These are phyloP conservation scores for Myotis vivesi DNA, from an alignment of 2,797 vertebrate genomes.

Conservation along the genomic window DNA sequence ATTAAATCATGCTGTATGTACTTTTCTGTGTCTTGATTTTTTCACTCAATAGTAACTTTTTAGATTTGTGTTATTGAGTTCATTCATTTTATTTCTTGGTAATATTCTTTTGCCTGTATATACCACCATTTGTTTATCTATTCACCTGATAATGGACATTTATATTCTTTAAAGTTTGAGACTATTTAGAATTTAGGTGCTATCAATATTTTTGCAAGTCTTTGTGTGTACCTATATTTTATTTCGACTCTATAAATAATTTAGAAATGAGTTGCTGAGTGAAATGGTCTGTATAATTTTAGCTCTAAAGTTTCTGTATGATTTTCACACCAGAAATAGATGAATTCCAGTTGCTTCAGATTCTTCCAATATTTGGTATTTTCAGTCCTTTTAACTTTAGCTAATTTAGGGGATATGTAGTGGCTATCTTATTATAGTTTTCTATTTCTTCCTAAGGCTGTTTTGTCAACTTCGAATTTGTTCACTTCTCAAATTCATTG, in stretches of 20 bases:
- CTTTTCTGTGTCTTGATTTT: slow-evolving; percentile 2
- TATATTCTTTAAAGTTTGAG: not conserved
- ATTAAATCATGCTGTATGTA: slow-evolving; percentile 29
- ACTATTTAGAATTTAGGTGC: not conserved
- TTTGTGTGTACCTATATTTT: not conserved
- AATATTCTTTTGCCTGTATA: not conserved
- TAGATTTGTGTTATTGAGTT: not conserved
- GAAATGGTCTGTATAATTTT: not conserved
- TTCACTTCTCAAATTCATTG: not conserved
- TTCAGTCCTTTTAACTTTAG: not conserved
- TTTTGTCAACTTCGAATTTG: not conserved
- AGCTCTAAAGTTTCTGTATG: not conserved
- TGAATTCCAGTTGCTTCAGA: not conserved
- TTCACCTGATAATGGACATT: not conserved
- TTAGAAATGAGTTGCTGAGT: not conserved
- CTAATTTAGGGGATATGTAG: not conserved
- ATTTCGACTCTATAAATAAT: not conserved
- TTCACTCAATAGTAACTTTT: not conserved
- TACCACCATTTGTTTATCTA: not conserved
- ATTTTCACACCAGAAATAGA: not conserved
- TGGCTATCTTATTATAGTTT: not conserved
- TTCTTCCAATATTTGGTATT: not conserved
- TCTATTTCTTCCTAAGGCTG: not conserved
- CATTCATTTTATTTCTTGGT: not conserved
- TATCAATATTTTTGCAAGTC: not conserved